phyloP scores from a whole-genome alignment of 2,113 vertebrate genomes.

The Oostethus manadensis region DNA sequence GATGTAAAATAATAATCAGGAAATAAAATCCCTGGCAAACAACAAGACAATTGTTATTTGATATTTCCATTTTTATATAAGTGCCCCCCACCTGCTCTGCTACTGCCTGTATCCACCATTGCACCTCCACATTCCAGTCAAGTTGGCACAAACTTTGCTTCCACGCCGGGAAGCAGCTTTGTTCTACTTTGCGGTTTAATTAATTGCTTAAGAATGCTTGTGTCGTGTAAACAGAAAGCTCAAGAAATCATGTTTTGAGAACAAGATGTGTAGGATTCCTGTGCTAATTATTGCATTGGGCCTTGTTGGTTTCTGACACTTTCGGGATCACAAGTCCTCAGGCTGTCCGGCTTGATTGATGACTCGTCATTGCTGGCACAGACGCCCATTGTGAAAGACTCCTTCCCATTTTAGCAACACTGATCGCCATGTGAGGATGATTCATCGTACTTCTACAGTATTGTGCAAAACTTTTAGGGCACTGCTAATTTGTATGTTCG shows the following conservation, averaged over 20 bases:
- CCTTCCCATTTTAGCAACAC: background rate
- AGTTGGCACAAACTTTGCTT: constrained; percentile 1
- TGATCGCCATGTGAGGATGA: background rate
- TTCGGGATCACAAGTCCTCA: background rate
- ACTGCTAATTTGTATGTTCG: too few relatives aligned
- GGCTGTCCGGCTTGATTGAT: background rate
- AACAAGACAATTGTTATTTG: background rate
- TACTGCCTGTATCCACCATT: background rate
- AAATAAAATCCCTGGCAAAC: background rate
- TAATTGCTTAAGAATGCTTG: background rate
- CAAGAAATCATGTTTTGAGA: background rate
- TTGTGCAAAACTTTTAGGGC: too few relatives aligned
- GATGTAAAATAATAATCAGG: background rate
- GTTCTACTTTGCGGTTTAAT: background rate
- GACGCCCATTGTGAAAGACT: background rate
- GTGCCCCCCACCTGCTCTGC: background rate
- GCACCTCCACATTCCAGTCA: background rate
- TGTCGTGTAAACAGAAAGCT: background rate
- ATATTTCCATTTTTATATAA: too few relatives aligned
- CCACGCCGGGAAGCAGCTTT: background rate
- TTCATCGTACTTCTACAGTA: background rate
- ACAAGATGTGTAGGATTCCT: background rate
- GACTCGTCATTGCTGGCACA: background rate
- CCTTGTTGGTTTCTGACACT: too few relatives aligned
- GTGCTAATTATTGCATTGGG: too few relatives aligned